A percentile compares a stretch with the other conserved stretches of the same genome.
Evolutionary conservation across 2,888 invertebrate genomes (phyloP).

Genomic region (Stictocephala bisonia): DNA sequence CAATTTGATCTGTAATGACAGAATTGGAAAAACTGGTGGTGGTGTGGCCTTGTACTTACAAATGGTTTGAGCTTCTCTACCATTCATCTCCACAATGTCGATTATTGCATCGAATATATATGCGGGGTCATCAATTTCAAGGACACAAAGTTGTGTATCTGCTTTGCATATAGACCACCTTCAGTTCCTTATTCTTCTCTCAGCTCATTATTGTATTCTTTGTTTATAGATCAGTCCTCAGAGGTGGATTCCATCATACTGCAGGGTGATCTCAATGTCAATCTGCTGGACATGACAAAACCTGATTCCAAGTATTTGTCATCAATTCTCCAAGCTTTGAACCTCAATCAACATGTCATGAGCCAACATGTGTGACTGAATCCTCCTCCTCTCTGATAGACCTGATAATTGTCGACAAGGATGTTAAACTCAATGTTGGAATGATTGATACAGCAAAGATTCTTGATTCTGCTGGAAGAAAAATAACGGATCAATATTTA

Average conservation of each 20-base stretch:
- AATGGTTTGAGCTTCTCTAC: not conserved
- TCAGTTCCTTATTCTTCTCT: not conserved
- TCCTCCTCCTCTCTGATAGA: too few species aligned
- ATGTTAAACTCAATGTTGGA: too few species aligned
- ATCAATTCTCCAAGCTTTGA: too few species aligned
- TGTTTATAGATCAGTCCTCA: not conserved
- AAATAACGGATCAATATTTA: too few species aligned
- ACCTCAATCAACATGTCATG: too few species aligned
- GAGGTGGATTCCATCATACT: constrained; percentile 5
- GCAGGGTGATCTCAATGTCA: too few species aligned
- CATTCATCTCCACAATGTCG: not conserved
- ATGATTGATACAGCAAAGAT: too few species aligned
- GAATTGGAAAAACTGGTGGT: not conserved
- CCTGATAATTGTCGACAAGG: too few species aligned
- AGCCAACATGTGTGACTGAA: too few species aligned
- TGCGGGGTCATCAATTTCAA: not conserved
- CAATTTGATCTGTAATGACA: not conserved
- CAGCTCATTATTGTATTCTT: not conserved
- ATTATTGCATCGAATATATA: not conserved
- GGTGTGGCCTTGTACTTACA: not conserved
- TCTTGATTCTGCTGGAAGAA: too few species aligned
- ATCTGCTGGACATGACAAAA: too few species aligned
- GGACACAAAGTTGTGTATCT: not conserved
- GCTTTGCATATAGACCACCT: constrained; percentile 16
- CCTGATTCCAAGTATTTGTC: too few species aligned